phyloP scores from a whole-genome alignment of 2,888 invertebrate genomes.

The Vannuccia rotundouncinata region DNA sequence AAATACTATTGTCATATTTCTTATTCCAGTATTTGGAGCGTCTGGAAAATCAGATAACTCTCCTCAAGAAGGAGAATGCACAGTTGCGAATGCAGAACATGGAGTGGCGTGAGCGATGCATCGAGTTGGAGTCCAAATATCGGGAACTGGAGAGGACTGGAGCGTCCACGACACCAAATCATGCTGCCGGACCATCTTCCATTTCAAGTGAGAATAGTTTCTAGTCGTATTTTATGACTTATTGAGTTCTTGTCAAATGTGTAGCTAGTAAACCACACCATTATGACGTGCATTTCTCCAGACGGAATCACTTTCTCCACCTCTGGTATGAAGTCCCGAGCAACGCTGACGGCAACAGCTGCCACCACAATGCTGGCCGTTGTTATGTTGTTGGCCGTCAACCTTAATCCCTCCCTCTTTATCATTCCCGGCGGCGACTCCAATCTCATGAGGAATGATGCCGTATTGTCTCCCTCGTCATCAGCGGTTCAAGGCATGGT shows the following conservation, averaged over 20 bases:
- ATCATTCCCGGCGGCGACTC: not conserved
- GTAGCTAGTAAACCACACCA: no score
- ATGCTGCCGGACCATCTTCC: not conserved
- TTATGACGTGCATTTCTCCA: no score
- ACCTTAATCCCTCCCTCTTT: not conserved
- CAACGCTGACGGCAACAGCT: not conserved
- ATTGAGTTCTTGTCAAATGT: no score
- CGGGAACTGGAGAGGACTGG: not conserved
- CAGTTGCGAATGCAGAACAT: not conserved
- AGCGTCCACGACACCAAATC: not conserved
- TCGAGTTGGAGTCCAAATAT: not conserved
- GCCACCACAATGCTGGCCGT: not conserved
- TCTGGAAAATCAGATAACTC: not conserved
- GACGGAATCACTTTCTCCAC: not conserved
- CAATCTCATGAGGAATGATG: not conserved
- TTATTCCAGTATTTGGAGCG: not conserved
- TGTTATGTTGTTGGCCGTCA: not conserved
- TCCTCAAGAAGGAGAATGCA: not conserved
- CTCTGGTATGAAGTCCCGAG: not conserved
- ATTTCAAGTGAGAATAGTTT: not conserved
- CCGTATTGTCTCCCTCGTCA: not conserved
- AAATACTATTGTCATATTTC: not conserved
- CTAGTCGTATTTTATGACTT: no score
- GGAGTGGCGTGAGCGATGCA: not conserved
- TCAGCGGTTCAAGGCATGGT: not conserved